A percentile compares a stretch with the other conserved stretches of the same genome.
These are phyloP conservation scores for Alectoris magna DNA, from an alignment of 2,797 vertebrate species.

Conservation along the genomic window DNA sequence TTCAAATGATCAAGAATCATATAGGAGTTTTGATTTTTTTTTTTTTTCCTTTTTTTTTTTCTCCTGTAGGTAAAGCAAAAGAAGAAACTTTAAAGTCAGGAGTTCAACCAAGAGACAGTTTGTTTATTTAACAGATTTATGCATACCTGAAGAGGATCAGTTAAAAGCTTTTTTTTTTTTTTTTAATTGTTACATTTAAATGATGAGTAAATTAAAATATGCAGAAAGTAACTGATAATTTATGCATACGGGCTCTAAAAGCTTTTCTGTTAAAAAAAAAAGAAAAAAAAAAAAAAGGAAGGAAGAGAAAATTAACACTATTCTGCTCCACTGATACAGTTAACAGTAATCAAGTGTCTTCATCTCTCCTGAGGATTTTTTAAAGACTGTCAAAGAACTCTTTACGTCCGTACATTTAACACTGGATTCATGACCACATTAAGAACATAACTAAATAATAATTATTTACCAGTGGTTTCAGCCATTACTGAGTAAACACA, in stretches of 20 bases:
- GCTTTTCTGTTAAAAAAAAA: neutral
- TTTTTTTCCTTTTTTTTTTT: neutral
- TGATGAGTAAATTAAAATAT: neutral
- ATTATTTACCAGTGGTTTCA: neutral
- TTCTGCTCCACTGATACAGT: neutral
- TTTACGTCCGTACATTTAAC: neutral
- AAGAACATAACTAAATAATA: neutral
- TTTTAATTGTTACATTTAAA: constrained; percentile 39
- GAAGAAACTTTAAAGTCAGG: neutral
- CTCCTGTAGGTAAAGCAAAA: neutral
- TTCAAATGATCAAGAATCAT: neutral
- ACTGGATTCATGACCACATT: neutral
- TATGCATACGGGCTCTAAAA: neutral
- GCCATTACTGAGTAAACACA: neutral
- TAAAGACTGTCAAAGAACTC: neutral
- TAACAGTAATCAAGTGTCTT: neutral
- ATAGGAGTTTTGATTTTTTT: neutral
- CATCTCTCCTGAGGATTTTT: neutral
- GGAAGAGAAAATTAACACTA: neutral
- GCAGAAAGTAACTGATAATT: neutral
- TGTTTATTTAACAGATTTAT: constrained; percentile 32
- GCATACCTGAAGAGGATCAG: constrained; percentile 13
- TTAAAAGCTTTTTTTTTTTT: neutral
- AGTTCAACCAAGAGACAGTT: neutral
- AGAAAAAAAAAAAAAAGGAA: neutral